Percentiles rank a stretch among this genome's conserved stretches.
Evolutionary conservation across 2,113 vertebrate species (phyloP).

Genomic region (Setophaga petechia): DNA sequence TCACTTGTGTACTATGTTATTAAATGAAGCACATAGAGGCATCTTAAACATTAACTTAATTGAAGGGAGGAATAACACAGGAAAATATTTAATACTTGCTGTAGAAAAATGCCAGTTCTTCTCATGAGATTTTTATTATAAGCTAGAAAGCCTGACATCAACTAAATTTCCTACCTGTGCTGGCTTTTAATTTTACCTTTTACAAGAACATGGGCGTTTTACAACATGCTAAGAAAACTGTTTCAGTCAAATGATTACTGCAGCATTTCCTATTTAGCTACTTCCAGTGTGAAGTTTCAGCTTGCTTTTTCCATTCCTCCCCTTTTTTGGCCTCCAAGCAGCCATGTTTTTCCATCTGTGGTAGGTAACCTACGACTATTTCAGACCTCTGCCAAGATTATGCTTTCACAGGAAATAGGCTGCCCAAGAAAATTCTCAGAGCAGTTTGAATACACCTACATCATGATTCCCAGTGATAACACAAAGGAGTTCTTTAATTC

Average conservation of each 20-base stretch:
- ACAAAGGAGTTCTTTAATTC: background rate
- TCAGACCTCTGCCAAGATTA: background rate
- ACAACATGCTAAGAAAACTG: background rate
- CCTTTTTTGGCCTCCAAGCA: background rate
- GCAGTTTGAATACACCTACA: background rate
- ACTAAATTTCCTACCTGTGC: background rate
- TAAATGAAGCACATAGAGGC: constrained; percentile 26
- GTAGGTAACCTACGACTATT: background rate
- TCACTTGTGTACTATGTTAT: background rate
- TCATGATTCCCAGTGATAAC: background rate
- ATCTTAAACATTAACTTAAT: constrained; percentile 17
- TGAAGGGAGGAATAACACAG: background rate
- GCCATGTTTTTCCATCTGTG: background rate
- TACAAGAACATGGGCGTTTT: background rate
- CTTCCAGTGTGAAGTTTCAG: background rate
- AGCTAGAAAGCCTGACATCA: background rate
- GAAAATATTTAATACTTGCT: background rate
- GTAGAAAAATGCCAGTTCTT: background rate
- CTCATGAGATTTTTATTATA: background rate
- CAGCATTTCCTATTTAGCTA: background rate
- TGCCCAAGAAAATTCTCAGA: background rate
- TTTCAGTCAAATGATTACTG: background rate
- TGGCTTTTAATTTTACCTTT: background rate
- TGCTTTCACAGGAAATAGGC: background rate
- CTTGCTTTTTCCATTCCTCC: background rate